Base-by-base conservation (phyloP, 2,797 vertebrate genomes). In the Chloroceryle inda region DNA sequence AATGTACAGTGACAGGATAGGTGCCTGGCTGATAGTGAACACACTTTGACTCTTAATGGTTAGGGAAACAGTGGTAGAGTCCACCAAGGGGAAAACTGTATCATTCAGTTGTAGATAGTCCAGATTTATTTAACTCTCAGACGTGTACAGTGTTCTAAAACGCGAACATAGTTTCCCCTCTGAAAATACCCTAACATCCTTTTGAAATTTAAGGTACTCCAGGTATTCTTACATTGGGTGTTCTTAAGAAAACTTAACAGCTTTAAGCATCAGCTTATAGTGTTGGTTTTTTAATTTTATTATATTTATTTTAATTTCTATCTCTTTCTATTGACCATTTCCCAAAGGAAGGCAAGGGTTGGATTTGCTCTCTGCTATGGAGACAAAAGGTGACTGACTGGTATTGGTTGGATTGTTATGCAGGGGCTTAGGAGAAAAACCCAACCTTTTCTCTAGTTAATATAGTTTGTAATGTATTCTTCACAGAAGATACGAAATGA, bases 81-180 rank as follows among this genome's bases (percentile, higher is more conserved):
- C 52, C 82, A 90, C 35, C 55, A 78, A 86, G 80, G 53, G 64
- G 64, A 90, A 82, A 68, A 82, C 8, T 4, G 7, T 81, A 1
- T 66, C 88, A 64, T 91, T 91, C 85, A 35, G 92, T 94, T 86
- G 50, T 95, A 81, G 81, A 87, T 92, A 81, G 92, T 82, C 82
- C 68, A 68, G 84, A 64, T 85, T 91, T 83, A n/a, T 94, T 71
- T 67, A 62, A 88, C 38, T 85, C 55, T 86, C 75, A 86, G 68
- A 63, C 67, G 33, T 52, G 63, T 68, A 63, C 55, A 76, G 37
- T 85, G 61, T 59, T 74, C 61, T 77, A 76, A 88, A 96, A 73
- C 61, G 49, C 81, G 81, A 78, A 75, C 49, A 0, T 92, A 45
- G 85, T 78, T 92, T 73, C 58, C 67, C 55, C 53, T 74, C 21